Evolutionary conservation across 1,140 invertebrate species (phyloP).

Genomic region (Meloidogyne chitwoodi): DNA sequence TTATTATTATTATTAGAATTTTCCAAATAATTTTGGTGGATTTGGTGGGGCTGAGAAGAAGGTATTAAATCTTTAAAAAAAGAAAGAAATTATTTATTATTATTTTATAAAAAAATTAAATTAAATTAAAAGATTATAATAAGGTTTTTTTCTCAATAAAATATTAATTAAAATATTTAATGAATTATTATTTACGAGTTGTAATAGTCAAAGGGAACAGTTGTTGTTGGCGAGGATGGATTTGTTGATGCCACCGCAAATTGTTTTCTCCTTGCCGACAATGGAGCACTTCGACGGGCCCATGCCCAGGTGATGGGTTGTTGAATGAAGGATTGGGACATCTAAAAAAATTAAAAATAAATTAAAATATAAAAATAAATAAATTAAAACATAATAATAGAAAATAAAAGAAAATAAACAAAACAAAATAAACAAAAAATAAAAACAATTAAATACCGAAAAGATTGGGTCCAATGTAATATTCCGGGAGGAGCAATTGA

Average conservation of each 20-base stretch:
- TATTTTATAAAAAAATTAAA: not conserved
- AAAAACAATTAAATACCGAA: not conserved
- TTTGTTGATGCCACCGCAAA: not conserved
- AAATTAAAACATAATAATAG: not conserved
- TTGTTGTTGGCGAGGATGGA: not conserved
- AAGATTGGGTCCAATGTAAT: not conserved
- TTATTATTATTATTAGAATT: not conserved
- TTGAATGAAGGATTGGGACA: not conserved
- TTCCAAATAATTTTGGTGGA: constrained; percentile 2
- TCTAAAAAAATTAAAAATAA: not conserved
- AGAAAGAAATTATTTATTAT: not conserved
- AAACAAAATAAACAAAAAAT: not conserved
- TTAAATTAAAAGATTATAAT: not conserved
- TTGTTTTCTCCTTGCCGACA: not conserved
- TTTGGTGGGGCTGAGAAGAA: constrained; percentile 9
- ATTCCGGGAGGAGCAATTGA: not conserved
- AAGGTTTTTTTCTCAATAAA: too few relatives aligned
- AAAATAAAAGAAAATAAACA: not conserved
- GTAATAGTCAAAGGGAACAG: constrained; percentile 9
- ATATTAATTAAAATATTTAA: too few relatives aligned
- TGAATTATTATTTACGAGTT: constrained; percentile 4
- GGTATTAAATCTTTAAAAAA: constrained; percentile 11
- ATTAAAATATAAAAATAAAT: not conserved
- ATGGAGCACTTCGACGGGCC: constrained; percentile 17
- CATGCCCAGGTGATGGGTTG: constrained; percentile 3